Conservation (phyloP, 2,888 invertebrate genomes). For the Anoncus sp. region DNA sequence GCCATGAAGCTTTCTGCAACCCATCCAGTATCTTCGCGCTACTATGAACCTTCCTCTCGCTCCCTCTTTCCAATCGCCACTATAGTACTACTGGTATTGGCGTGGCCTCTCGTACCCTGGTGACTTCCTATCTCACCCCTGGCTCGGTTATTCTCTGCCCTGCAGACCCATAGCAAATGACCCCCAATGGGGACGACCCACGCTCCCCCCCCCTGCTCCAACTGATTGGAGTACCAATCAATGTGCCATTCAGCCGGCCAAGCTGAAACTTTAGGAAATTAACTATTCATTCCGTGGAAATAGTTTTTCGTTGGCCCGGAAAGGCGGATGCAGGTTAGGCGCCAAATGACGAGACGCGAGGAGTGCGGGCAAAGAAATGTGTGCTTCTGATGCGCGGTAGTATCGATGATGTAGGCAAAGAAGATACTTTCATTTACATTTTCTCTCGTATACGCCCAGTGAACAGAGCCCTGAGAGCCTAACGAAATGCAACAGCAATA, state of each 20-base stretch:
- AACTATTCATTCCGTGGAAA: conserved; percentile 82
- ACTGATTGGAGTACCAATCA: conserved; percentile 83
- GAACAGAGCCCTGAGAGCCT: background rate
- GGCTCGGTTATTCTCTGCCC: conserved; percentile 24
- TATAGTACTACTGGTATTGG: conserved; percentile 36
- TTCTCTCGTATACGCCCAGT: conserved; percentile 64
- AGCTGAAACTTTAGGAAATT: conserved; percentile 82
- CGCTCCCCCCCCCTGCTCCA: conserved; percentile 73
- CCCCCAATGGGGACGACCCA: conserved; percentile 56
- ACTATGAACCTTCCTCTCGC: conserved; percentile 54
- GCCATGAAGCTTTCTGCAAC: conserved; percentile 72
- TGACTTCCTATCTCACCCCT: conserved; percentile 51
- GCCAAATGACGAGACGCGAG: conserved; percentile 45
- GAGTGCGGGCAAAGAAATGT: conserved; percentile 55
- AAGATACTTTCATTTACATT: conserved; percentile 81
- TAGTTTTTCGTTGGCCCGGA: conserved; percentile 80
- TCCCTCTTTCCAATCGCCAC: conserved; percentile 56
- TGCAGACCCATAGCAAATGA: conserved; percentile 48
- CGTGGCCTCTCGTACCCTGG: conserved; percentile 43
- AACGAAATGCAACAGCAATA: background rate
- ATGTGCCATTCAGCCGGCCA: conserved; percentile 81
- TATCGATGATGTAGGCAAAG: conserved; percentile 63
- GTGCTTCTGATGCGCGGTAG: conserved; percentile 16
- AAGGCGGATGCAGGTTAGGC: conserved; percentile 71
- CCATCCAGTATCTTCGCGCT: conserved; percentile 65